Percentiles rank a stretch among this genome's conserved stretches.
Conservation (phyloP, 2,888 invertebrate genomes). For the Mesoligia furuncula region DNA sequence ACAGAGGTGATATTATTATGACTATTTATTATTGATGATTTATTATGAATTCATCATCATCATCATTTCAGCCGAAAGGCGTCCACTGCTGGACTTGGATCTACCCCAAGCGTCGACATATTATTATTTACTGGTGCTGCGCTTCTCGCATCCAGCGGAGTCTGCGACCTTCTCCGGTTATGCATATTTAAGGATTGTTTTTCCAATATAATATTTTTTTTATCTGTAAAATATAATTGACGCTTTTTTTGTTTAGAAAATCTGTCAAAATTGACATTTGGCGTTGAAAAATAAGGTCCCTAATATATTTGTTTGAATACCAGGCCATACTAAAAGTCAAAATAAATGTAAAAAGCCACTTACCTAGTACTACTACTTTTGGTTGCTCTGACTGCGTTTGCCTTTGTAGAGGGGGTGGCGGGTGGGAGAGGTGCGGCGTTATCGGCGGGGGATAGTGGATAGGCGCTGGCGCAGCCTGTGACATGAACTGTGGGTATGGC, state of each 20-base stretch:
- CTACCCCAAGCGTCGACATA: neutral
- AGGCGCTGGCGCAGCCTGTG: constrained; percentile 79
- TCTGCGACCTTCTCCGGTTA: neutral
- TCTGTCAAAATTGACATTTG: neutral
- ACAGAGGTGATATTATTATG: neutral
- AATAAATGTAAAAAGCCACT: constrained; percentile 37
- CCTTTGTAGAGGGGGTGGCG: constrained; percentile 73
- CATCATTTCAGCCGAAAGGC: neutral
- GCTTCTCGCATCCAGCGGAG: neutral
- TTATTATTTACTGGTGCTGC: neutral
- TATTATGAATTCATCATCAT: neutral
- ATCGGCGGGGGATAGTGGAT: constrained; percentile 86
- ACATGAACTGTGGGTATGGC: constrained; percentile 83
- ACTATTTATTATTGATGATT: neutral
- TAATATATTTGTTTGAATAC: neutral
- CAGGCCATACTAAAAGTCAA: neutral
- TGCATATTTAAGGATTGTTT: neutral
- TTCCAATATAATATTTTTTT: neutral
- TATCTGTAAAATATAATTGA: neutral
- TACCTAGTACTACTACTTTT: constrained; percentile 91
- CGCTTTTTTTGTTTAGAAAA: neutral
- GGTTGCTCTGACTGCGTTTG: constrained; percentile 85
- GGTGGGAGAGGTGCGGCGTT: constrained; percentile 79
- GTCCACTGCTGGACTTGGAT: neutral
- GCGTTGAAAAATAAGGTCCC: neutral